Conservation (phyloP, 2,888 invertebrate genomes). For the Stratiomys singularior region DNA sequence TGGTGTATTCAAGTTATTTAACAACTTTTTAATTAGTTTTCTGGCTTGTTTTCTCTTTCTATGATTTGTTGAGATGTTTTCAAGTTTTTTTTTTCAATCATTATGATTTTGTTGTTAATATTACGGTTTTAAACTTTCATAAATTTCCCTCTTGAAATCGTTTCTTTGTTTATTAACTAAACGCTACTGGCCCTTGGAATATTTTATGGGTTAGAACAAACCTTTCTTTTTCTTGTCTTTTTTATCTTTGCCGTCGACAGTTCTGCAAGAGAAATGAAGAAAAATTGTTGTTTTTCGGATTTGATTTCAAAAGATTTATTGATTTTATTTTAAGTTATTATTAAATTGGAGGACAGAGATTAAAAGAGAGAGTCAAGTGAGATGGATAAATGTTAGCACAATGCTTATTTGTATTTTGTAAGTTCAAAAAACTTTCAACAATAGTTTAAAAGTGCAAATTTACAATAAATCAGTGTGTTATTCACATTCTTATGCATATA, state of each 20-base stretch:
- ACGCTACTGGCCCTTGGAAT: slow-evolving; percentile 41
- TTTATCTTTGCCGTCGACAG: slow-evolving; percentile 87
- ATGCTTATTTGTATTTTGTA: no score
- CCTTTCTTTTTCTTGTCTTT: slow-evolving; percentile 92
- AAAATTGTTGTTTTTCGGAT: slow-evolving; percentile 48
- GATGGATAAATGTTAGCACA: not conserved
- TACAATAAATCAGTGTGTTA: not conserved
- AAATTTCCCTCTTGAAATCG: slow-evolving; percentile 15
- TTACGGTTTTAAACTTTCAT: not conserved
- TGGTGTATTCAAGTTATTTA: slow-evolving; percentile 25
- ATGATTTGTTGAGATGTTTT: slow-evolving; percentile 9
- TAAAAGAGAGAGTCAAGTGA: not conserved
- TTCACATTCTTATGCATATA: not conserved
- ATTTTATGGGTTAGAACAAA: slow-evolving; percentile 74
- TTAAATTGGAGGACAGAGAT: not conserved
- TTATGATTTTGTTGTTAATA: slow-evolving; percentile 20
- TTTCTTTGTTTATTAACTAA: not conserved
- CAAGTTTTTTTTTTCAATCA: not conserved
- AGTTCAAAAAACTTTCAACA: no score
- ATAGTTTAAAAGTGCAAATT: no score
- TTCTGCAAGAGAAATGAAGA: slow-evolving; percentile 70
- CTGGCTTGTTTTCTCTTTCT: not conserved
- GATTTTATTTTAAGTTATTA: not conserved
- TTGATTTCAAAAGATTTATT: not conserved
- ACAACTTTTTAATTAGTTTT: not conserved